phyloP scores from a whole-genome alignment of 2,113 vertebrate genomes.

The Tragelaphus imberbis region DNA sequence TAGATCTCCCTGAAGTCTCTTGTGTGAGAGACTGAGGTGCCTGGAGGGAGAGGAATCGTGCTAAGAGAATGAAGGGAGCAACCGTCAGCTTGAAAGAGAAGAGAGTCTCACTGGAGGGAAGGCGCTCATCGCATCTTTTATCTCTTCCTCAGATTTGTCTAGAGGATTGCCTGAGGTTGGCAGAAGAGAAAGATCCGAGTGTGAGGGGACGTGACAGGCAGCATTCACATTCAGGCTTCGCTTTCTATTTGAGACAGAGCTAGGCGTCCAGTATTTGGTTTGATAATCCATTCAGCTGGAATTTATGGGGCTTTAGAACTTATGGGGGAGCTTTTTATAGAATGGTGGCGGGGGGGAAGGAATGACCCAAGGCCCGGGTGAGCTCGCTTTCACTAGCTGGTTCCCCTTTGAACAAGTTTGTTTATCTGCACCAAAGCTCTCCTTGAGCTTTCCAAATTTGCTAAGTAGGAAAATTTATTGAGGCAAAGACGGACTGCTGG shows the following conservation, averaged over 20 bases:
- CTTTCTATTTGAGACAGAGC: neutral
- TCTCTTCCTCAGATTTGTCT: neutral
- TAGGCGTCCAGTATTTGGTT: neutral
- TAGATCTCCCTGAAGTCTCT: rapidly evolving
- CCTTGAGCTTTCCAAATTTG: neutral
- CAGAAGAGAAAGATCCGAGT: neutral
- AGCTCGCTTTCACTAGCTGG: neutral
- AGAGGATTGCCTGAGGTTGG: neutral
- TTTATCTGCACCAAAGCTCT: neutral
- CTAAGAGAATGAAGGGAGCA: neutral
- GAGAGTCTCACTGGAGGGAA: neutral
- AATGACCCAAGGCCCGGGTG: neutral
- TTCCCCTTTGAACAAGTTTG: neutral
- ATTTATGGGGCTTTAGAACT: neutral
- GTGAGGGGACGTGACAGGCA: neutral
- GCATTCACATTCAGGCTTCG: neutral
- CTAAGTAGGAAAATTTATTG: constrained; percentile 31
- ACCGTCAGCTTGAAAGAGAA: neutral
- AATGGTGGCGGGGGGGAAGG: neutral
- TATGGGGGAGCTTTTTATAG: constrained; percentile 11
- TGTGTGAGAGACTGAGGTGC: neutral
- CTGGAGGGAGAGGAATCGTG: neutral
- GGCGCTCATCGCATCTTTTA: neutral
- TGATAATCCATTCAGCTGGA: neutral
- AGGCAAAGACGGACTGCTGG: neutral